Evolutionary conservation across 2,113 vertebrate species (phyloP), one percentile per base, ranked within the genome.

Genomic region (Microcebus ravelobensis): DNA sequence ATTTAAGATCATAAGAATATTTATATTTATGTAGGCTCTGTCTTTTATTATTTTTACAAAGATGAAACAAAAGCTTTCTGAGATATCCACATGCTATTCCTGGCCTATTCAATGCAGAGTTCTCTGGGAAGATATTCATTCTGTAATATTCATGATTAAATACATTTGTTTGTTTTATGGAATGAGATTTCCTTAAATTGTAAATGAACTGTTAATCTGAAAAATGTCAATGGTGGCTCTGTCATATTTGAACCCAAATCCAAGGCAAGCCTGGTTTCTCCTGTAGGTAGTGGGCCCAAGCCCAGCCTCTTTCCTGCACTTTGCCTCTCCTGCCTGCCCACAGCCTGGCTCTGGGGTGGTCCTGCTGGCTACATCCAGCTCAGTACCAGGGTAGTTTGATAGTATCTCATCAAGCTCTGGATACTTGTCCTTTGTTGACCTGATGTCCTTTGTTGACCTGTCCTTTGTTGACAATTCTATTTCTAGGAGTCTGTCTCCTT

Each of bases 211-310:
- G 39, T 63, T 20, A 15, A 7, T 59, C 48, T n/a, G 65, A 18
- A 48, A 67, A 52, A 45, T n/a, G 13, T 5, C n/a, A 52, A 61
- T 6, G 2, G 61, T 29, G n/a, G 31, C 25, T 67, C n/a, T 31
- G 1, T 88, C 14, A 29, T 55, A 17, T 21, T 15, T 48, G 52
- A 95, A 45, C 52, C 71, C 88, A 65, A 5, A 14, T 31, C 23
- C n/a, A 11, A 20, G 39, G n/a, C 14, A 65, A 42, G 74, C 63
- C 14, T 59, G 55, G 21, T 23, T 29, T 25, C 77, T 55, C 20
- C n/a, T 17, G 2, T 1, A 1, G 45, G 6, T 6, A 3, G 21
- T 0, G 11, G 18, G 6, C 39, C 15, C 1, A 10, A 57, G 42
- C 29, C 39, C 12, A 8, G 36, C 27, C 50, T 31, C 79, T 7